Conservation (phyloP, 2,888 invertebrate genomes). For the Aphodius sticticus region DNA sequence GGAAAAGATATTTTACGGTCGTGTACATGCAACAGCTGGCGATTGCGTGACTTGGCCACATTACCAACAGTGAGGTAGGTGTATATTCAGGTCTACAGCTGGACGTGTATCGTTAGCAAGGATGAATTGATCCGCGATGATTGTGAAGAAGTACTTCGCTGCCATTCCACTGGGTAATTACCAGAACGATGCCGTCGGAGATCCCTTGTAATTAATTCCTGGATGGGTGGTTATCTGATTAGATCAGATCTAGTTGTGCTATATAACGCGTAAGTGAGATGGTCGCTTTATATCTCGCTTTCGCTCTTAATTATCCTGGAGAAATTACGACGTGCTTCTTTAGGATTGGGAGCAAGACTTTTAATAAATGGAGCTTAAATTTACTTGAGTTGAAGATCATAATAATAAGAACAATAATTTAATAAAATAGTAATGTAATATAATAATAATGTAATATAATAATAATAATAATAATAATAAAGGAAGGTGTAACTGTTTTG, state of each 20-base stretch:
- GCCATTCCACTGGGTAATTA: background rate
- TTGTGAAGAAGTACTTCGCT: background rate
- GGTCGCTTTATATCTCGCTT: background rate
- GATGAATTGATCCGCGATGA: background rate
- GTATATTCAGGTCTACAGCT: background rate
- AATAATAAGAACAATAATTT: no score
- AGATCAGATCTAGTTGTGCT: background rate
- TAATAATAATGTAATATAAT: no score
- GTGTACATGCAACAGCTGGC: slow-evolving; percentile 4
- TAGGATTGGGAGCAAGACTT: no score
- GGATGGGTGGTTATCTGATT: background rate
- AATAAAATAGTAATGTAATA: no score
- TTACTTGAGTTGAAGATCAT: no score
- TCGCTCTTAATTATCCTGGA: background rate
- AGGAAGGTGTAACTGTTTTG: no score
- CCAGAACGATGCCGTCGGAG: background rate
- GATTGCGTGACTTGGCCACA: background rate
- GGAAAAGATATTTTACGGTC: background rate
- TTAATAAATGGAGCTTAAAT: no score
- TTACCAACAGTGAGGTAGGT: background rate
- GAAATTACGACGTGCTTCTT: background rate
- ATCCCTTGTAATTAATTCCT: background rate
- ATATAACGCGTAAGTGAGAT: background rate
- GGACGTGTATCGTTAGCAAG: slow-evolving; percentile 4
- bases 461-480: no score